Base-by-base conservation (phyloP, 1,140 invertebrate species). In the Papilio polytes region DNA sequence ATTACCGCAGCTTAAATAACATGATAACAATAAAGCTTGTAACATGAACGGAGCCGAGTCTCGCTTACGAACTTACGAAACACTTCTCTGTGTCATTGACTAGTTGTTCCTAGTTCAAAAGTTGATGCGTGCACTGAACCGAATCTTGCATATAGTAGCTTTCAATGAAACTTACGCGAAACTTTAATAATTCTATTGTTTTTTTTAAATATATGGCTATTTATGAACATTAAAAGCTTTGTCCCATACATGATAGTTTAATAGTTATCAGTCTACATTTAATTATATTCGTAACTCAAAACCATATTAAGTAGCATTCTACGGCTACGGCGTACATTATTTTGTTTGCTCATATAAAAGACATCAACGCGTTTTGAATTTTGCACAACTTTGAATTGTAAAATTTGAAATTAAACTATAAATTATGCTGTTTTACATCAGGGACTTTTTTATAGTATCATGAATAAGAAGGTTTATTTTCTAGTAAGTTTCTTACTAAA, bases 21-120 rank as follows among this genome's bases (percentile, higher is more conserved):
- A 70, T 26, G 63, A 70, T 70, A 70, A 70, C 63, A 70, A 70
- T 31, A 70, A 70, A 70, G 63, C 63, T 36, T 70, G 63, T 70
- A 70, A 70, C 63, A 70, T 70, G 63, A 70, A 70, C 63, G 63
- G 3, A 70, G 63, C 26, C 63, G 26, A 70, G 63, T 70, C 20
- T 70, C 63, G 63, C 26, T 70, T 70, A 70, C 63, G 63, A 26
- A 70, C 26, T 70, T 70, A 70, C 63, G 63, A 26, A 70, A 70
- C 59, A 63, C 4, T 31, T 31, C 63, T 46, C 74, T 76, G 46
- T 76, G 48, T 76, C 74, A 76, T 76, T 76, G 74, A 76, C 74
- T 46, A 41, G 22, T n/a, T 53, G 48, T 76, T 53, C 74, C 46
- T 46, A 76, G 74, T 76, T 76, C 74, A 76, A 51, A 53, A 76